Conservation (phyloP, 2,888 invertebrate genomes). For the Chrysodeixis includens region DNA sequence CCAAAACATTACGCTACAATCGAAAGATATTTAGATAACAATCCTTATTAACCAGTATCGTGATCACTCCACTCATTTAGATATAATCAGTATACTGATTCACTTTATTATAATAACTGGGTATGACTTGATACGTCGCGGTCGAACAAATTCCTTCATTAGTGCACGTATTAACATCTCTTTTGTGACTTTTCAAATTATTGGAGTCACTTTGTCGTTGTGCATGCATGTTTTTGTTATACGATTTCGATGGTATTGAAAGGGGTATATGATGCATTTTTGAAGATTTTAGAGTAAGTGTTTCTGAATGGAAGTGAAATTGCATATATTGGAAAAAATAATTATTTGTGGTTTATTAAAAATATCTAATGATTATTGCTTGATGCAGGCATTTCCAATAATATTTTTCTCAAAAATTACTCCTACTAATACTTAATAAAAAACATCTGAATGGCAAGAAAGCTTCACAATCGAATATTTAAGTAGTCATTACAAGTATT, state of each 20-base stretch:
- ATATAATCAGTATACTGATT: not conserved
- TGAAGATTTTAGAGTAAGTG: too few species aligned
- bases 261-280: not conserved
- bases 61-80: not conserved
- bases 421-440: too few species aligned
- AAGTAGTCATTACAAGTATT: too few species aligned
- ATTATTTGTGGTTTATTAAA: too few species aligned
- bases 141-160: constrained; percentile 1
- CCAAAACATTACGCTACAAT: not conserved
- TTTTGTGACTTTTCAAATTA: not conserved
- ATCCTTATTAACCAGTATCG: not conserved
- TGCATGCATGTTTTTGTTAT: not conserved
- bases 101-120: not conserved
- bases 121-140: not conserved
- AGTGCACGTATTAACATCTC: not conserved
- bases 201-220: not conserved
- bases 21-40: not conserved
- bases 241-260: not conserved
- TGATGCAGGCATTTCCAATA: too few species aligned
- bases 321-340: too few species aligned
- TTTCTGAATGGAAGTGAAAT: too few species aligned
- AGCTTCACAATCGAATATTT: too few species aligned
- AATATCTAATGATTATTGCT: too few species aligned
- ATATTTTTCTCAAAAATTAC: too few species aligned
- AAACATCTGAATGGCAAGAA: too few species aligned